These are phyloP conservation scores for Lasiurus borealis DNA, from an alignment of 2,113 vertebrate genomes.

Conservation along the genomic window DNA sequence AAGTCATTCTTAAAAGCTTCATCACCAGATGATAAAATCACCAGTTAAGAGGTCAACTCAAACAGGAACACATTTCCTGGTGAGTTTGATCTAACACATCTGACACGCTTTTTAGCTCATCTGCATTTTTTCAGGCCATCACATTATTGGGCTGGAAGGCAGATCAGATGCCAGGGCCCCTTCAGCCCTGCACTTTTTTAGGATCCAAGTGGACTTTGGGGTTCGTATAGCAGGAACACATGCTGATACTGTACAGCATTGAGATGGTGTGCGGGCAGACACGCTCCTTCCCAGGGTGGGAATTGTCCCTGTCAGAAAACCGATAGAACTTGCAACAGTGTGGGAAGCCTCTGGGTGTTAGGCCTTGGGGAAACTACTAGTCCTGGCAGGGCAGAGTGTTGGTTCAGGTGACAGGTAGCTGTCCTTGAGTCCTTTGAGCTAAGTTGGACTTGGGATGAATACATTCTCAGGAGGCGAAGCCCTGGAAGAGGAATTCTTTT, in stretches of 20 bases:
- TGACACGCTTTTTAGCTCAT: not conserved
- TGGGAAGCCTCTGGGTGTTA: not conserved
- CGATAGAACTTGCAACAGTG: not conserved
- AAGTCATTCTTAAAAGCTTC: conserved; percentile 11
- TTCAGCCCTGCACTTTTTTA: not conserved
- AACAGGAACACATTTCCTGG: not conserved
- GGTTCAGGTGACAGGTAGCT: not conserved
- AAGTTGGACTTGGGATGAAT: not conserved
- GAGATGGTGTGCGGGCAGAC: accelerated
- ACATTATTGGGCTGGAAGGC: not conserved
- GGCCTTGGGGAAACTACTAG: not conserved
- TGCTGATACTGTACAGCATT: not conserved
- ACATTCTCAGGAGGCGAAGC: not conserved
- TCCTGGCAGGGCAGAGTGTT: not conserved
- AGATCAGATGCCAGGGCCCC: not conserved
- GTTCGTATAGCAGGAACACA: not conserved
- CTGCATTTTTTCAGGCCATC: not conserved
- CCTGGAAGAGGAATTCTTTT: not conserved
- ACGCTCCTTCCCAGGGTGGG: not conserved
- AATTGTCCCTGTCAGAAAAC: not conserved
- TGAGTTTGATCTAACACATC: not conserved
- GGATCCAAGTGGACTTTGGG: not conserved
- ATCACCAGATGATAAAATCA: conserved; percentile 22
- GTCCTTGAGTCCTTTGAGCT: not conserved
- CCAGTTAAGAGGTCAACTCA: not conserved